Base-by-base conservation (phyloP, 1,140 invertebrate genomes). In the Mizuhopecten yessoensis region DNA sequence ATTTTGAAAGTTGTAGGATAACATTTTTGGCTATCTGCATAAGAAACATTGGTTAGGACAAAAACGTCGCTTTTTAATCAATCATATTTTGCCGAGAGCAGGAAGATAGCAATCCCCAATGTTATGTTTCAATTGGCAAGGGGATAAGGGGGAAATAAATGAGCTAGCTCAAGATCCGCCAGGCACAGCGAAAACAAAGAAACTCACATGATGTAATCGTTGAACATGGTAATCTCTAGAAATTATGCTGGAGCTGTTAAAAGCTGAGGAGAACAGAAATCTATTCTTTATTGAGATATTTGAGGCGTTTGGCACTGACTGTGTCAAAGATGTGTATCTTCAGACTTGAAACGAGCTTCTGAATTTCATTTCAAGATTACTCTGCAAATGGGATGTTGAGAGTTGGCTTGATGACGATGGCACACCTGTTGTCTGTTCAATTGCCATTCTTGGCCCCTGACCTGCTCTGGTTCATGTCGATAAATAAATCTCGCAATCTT, bases 361-460 rank as follows among this genome's bases (percentile, higher is more conserved):
- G 57, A 75, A 75, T 75, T 75, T 75, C 57, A 75, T 75, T 75
- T 75, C n/a, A 75, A 75, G 57, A 75, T 75, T 75, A 75, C 57
- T 75, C n/a, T 75, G 57, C 57, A 29, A 75, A 75, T 75, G 57
- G 57, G 57, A 75, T 1, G 57, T 75, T 75, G 57, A 75, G 57
- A 5, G 57, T 7, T 75, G 57, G 57, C 57, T 75, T 29, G n/a
- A 29, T 75, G 57, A 75, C 29, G n/a, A 17, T 9, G n/a, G 57
- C 23, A 75, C 57, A 75, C 57, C 57, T 75, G 57, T 75, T 75
- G 57, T 75, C 42, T 75, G 57, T 75, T 29, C 23, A 17, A n/a
- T 29, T 75, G n/a, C 23, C 57, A 29, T 75, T 29, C 57, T 13
- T 75, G 23, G 57, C 57, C 57, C 11, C n/a, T 75, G 57, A 75